Conservation (phyloP, 1,140 invertebrate genomes). For the Oedothorax gibbosus region DNA sequence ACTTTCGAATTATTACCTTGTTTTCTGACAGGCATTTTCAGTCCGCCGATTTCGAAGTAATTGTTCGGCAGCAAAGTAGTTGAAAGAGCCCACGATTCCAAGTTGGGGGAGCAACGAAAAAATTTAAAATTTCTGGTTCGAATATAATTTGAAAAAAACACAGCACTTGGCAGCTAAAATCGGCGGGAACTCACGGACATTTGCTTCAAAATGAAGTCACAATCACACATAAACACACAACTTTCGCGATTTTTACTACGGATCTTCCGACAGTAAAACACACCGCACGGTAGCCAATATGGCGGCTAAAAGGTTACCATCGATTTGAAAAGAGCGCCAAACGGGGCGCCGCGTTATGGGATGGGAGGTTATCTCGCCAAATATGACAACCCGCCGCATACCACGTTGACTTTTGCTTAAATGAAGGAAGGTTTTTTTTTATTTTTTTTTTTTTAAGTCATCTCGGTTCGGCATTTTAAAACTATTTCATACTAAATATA, state of each 20-base stretch:
- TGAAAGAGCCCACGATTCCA: slow-evolving; percentile 56
- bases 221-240: slow-evolving; percentile 42
- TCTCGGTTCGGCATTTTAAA: no score
- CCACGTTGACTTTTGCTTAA: no score
- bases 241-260: no score
- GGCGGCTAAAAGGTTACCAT: slow-evolving; percentile 57
- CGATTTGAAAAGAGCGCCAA: slow-evolving; percentile 40
- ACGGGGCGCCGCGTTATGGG: slow-evolving; percentile 4
- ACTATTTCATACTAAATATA: no score
- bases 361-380: no score
- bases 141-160: slow-evolving; percentile 1
- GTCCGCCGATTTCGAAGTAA: slow-evolving; percentile 58
- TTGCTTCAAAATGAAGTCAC: slow-evolving; percentile 35
- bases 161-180: slow-evolving; percentile 9
- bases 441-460: no score
- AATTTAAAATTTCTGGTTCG: slow-evolving; percentile 5
- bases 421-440: no score
- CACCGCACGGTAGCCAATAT: slow-evolving; percentile 50
- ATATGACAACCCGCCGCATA: no score
- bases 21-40: slow-evolving; percentile 57
- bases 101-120: slow-evolving; percentile 34
- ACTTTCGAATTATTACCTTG: slow-evolving; percentile 49
- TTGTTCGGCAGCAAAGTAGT: slow-evolving; percentile 54
- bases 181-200: not conserved
- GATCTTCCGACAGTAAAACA: not conserved